Conservation (phyloP, 2,888 invertebrate genomes). For the Pherbina coryleti region DNA sequence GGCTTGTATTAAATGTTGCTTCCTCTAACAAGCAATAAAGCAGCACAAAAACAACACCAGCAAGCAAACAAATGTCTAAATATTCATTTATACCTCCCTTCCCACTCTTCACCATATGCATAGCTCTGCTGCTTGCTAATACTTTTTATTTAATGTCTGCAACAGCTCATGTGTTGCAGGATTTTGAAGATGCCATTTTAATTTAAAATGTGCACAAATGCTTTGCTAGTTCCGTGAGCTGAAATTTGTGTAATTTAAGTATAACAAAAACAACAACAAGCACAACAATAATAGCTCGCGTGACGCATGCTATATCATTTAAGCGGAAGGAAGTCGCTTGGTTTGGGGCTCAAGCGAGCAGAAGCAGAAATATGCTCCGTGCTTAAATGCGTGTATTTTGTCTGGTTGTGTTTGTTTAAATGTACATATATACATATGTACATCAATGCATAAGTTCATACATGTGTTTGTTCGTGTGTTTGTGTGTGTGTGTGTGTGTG, state of each 20-base stretch:
- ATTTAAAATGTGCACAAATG: background rate
- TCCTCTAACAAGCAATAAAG: too few relatives aligned
- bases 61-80: background rate
- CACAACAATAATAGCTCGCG: background rate
- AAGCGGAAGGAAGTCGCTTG: background rate
- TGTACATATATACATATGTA: background rate
- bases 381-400: background rate
- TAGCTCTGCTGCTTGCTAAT: background rate
- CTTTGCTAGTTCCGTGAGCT: background rate
- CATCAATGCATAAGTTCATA: too few relatives aligned
- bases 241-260: background rate
- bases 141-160: background rate
- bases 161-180: background rate
- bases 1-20: too few relatives aligned
- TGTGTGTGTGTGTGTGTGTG: background rate
- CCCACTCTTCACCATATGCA: background rate
- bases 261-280: background rate
- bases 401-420: background rate
- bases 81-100: conserved; percentile 22
- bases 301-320: conserved; percentile 2
- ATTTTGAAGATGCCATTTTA: background rate
- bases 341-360: background rate
- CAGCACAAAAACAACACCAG: too few relatives aligned
- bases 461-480: too few relatives aligned
- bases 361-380: background rate